Percentiles rank a stretch among this genome's conserved stretches.
These are phyloP conservation scores for Drosophila watanabei DNA, from an alignment of 1,140 invertebrate genomes.

Conservation along the genomic window DNA sequence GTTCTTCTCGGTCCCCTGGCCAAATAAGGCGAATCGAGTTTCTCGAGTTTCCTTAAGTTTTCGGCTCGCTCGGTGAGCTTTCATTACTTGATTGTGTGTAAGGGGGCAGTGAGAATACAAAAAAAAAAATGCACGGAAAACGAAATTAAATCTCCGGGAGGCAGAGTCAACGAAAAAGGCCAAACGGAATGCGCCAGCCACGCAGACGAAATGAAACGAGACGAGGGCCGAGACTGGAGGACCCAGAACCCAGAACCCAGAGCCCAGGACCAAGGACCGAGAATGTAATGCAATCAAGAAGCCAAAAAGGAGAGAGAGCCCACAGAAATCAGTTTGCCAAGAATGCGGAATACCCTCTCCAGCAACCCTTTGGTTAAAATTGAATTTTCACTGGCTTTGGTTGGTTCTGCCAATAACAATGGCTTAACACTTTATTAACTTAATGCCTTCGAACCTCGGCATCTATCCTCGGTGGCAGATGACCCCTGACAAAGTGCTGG, in stretches of 20 bases:
- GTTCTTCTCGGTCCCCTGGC: constrained; percentile 13
- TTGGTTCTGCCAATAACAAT: constrained; percentile 15
- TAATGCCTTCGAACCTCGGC: constrained; percentile 10
- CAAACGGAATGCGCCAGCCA: constrained; percentile 46
- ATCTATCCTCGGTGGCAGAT: constrained; percentile 19
- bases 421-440: constrained; percentile 42
- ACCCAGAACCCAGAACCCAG: background rate
- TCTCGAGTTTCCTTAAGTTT: constrained; percentile 30
- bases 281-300: constrained; percentile 60
- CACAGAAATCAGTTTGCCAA: constrained; percentile 14
- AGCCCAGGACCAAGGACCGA: background rate
- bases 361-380: constrained; percentile 3
- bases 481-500: constrained; percentile 25
- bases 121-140: constrained; percentile 44
- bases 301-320: constrained; percentile 18
- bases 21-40: constrained; percentile 20
- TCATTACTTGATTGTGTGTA: constrained; percentile 72
- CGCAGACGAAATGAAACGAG: constrained; percentile 34
- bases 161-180: constrained; percentile 40
- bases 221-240: background rate
- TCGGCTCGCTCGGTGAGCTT: constrained; percentile 36
- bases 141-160: constrained; percentile 54
- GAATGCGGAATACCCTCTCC: constrained; percentile 42
- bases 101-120: background rate
- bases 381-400: constrained; percentile 27